Evolutionary conservation across 2,888 invertebrate genomes (phyloP).

Genomic region (Ophion obscuratus): DNA sequence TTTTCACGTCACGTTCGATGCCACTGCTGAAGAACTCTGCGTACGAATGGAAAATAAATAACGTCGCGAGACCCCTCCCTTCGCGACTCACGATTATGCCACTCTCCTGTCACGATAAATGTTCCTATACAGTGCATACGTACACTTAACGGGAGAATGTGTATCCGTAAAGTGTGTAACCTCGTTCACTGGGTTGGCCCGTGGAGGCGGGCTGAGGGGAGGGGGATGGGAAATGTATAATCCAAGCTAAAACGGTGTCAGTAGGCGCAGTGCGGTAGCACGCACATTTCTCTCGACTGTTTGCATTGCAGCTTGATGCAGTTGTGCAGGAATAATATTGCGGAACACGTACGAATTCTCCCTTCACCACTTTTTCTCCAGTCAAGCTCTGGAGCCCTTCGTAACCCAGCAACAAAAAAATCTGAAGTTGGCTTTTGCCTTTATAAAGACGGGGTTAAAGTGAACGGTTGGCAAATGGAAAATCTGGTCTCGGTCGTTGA

Average conservation of each 20-base stretch:
- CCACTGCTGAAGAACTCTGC: constrained; percentile 16
- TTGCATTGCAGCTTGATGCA: constrained; percentile 65
- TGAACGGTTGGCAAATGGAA: no score
- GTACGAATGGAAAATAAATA: constrained; percentile 30
- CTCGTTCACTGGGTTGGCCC: constrained; percentile 50
- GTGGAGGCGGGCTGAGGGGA: background rate
- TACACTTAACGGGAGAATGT: constrained; percentile 14
- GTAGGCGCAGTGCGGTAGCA: constrained; percentile 75
- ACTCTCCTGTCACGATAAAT: constrained; percentile 61
- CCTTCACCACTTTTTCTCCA: background rate
- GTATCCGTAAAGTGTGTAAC: constrained; percentile 33
- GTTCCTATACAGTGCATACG: constrained; percentile 28
- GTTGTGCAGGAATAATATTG: constrained; percentile 47
- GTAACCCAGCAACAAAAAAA: constrained; percentile 22
- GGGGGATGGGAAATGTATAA: constrained; percentile 57
- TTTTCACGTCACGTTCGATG: constrained; percentile 14
- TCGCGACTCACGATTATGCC: constrained; percentile 49
- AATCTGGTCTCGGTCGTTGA: no score
- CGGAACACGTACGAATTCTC: background rate
- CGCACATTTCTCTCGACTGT: constrained; percentile 70
- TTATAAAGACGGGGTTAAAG: no score
- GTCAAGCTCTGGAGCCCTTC: no score
- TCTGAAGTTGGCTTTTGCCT: constrained; percentile 5
- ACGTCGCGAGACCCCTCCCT: background rate
- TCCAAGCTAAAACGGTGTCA: constrained; percentile 68